Evolutionary conservation across 2,888 invertebrate genomes (phyloP), one percentile per base, ranked within the genome.

Genomic region (Steinernema hermaphroditum): DNA sequence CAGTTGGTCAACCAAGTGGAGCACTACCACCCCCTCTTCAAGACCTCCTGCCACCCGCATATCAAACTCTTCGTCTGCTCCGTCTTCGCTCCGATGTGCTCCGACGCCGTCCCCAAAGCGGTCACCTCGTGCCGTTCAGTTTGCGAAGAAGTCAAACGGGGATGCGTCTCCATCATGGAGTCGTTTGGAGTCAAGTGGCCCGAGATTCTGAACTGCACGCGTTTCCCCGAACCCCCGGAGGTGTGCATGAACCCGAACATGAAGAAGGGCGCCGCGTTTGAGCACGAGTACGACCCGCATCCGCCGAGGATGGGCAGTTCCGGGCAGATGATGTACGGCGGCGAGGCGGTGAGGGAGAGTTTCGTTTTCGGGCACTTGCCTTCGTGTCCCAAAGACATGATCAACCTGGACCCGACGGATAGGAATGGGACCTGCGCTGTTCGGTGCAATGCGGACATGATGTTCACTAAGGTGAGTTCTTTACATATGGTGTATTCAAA

Each of bases 11-110:
- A 79, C 22, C 83, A 84, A 70, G 80, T 80, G 62, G 84, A 85
- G 69, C 84, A 85, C 76, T 85, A 83, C 80, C 82, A 82, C 74
- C 85, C 85, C 43, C 72, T 85, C 75, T 81, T 86, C 77, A 81
- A 81, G 70, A 85, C 84, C 41, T 81, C 84, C 75, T 86, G 86
- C 76, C 79, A 83, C 73, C 81, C 82, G 27, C 82, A 86, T 71
- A 79, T 86, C 70, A 79, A 83, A 34, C 81, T 94, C 88, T 92
- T 94, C 86, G 90, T 95, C 76, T 95, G 94, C 89, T 93, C 94
- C 19, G 92, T 94, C 71, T 93, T 93, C 88, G 92, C 93, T 12
- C 94, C 94, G 44, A 92, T 95, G 87, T 95, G 94, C 88, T 93
- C 93, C 37, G 92, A 92, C 85, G 92, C 93, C 37, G 74, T 85